These are phyloP conservation scores for Erpobdella octoculata DNA, from an alignment of 2,888 invertebrate species.

Conservation along the genomic window DNA sequence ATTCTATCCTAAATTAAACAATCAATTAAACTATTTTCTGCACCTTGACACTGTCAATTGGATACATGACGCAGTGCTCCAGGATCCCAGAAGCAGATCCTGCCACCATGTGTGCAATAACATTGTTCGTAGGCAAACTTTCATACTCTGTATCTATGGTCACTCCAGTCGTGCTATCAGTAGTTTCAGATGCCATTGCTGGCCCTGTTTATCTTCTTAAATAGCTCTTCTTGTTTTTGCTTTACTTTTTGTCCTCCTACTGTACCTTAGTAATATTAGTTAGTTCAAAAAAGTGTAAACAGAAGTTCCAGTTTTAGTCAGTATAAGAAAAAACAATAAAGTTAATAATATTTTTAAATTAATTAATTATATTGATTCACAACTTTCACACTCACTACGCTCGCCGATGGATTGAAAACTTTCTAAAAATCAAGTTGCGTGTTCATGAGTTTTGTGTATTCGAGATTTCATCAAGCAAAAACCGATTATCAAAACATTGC, in stretches of 20 bases:
- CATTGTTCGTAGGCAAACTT: conserved; percentile 71
- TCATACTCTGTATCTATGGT: conserved; percentile 78
- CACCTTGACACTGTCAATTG: conserved; percentile 98
- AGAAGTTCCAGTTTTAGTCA: not conserved
- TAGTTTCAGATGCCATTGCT: not conserved
- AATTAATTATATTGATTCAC: not conserved
- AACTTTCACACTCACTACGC: too few relatives aligned
- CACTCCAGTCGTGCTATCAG: too few relatives aligned
- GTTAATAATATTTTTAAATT: not conserved
- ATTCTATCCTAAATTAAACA: too few relatives aligned
- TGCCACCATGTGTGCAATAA: conserved; percentile 61
- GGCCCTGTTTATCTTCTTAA: not conserved
- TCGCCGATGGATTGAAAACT: too few relatives aligned
- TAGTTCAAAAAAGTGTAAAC: not conserved
- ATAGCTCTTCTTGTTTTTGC: too few relatives aligned
- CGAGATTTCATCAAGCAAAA: too few relatives aligned
- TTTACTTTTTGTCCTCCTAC: too few relatives aligned
- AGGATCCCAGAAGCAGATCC: conserved; percentile 93
- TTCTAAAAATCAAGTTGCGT: too few relatives aligned
- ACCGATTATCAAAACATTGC: too few relatives aligned
- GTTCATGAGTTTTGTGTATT: too few relatives aligned
- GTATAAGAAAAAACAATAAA: not conserved
- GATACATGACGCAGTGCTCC: conserved; percentile 99
- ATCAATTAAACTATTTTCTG: too few relatives aligned
- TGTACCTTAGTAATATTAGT: not conserved